phyloP scores from a whole-genome alignment of 2,888 invertebrate species.

The Coenonympha arcania region DNA sequence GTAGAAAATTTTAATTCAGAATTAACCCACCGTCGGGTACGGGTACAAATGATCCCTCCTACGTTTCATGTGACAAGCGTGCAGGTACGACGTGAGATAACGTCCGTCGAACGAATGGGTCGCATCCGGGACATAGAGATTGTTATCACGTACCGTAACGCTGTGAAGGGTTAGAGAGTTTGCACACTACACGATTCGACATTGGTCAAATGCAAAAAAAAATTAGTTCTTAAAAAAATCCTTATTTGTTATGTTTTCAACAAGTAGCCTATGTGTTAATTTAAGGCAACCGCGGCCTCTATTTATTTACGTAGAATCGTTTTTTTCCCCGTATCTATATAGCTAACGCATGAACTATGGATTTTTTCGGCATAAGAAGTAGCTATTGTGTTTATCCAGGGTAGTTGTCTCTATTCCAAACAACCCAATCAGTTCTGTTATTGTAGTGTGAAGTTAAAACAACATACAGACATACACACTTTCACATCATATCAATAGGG shows the following conservation, averaged over 20 bases:
- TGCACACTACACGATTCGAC: constrained; percentile 4
- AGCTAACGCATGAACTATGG: too few species aligned
- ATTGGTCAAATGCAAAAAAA: background rate
- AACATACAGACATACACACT: too few species aligned
- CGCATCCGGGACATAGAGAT: constrained; percentile 47
- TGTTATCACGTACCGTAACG: constrained; percentile 13
- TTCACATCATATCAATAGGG: too few species aligned
- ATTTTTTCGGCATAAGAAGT: too few species aligned
- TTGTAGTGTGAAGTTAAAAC: too few species aligned
- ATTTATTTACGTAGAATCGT: background rate
- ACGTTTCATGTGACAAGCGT: constrained; percentile 49
- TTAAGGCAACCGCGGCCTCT: background rate
- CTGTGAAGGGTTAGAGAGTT: constrained; percentile 6
- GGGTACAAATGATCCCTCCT: constrained; percentile 27
- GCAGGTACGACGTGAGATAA: constrained; percentile 50
- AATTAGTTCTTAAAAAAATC: too few species aligned
- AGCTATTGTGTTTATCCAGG: too few species aligned
- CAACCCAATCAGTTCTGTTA: too few species aligned
- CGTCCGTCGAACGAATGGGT: constrained; percentile 55
- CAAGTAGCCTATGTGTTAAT: background rate
- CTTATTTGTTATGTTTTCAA: background rate
- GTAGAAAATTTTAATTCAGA: constrained; percentile 20
- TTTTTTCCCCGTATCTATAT: too few species aligned
- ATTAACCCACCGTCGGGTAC: constrained; percentile 17
- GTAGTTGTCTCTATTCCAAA: too few species aligned